Evolutionary conservation across 2,797 vertebrate genomes (phyloP).

Genomic region (Falco rusticolus): DNA sequence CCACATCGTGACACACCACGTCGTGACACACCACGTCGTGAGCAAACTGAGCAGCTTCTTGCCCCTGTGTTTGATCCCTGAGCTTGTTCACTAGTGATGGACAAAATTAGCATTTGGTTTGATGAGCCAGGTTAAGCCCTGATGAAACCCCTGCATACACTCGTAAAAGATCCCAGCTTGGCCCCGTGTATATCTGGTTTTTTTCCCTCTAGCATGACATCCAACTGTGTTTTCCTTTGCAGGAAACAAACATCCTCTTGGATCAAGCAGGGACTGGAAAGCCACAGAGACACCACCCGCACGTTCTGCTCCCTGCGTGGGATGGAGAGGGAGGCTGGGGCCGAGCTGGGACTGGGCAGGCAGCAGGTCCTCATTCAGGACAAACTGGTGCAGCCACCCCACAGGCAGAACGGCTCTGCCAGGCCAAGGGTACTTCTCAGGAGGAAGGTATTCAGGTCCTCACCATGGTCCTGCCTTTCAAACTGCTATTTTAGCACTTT

Average conservation of each 20-base stretch:
- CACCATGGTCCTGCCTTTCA: neutral
- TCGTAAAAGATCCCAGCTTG: neutral
- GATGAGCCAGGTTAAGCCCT: neutral
- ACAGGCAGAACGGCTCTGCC: fast-evolving
- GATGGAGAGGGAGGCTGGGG: neutral
- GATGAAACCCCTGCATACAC: neutral
- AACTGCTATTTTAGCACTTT: neutral
- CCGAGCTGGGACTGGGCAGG: neutral
- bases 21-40: no score
- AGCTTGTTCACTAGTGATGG: neutral
- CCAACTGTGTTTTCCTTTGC: neutral
- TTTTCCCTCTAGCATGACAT: neutral
- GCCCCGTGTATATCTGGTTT: neutral
- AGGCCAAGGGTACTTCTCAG: neutral
- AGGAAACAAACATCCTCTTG: slow-evolving; percentile 34
- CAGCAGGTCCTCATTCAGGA: neutral
- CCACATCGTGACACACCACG: neutral
- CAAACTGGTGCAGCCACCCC: neutral
- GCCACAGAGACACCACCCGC: neutral
- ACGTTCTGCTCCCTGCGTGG: neutral
- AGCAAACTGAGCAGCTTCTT: neutral
- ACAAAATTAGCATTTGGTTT: neutral
- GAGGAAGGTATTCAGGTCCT: neutral
- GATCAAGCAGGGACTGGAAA: neutral
- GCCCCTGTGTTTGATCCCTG: neutral